These are phyloP conservation scores for Peromyscus nudipes DNA, from an alignment of 2,797 vertebrate genomes.

Conservation along the genomic window DNA sequence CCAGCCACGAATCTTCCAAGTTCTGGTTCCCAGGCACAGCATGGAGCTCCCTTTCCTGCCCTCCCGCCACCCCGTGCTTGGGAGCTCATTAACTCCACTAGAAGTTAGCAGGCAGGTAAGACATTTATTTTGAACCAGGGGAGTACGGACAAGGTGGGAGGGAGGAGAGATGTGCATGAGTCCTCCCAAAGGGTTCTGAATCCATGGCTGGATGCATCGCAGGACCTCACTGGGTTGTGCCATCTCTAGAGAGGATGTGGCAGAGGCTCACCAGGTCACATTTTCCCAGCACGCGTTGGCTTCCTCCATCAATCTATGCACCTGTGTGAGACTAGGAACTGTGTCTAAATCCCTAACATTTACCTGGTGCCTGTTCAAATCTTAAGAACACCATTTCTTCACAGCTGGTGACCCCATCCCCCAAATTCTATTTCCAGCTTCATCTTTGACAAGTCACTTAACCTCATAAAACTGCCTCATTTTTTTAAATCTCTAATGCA, in stretches of 20 bases:
- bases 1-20: neutral
- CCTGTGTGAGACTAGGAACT: neutral
- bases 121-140: conserved; percentile 58
- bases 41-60: neutral
- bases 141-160: too few relatives aligned
- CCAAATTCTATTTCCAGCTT: conserved; percentile 12
- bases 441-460: neutral
- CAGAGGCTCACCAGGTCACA: neutral
- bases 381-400: neutral
- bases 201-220: neutral
- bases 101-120: neutral
- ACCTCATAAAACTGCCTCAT: neutral
- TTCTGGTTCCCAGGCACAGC: neutral
- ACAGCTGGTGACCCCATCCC: neutral
- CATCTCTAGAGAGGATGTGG: neutral
- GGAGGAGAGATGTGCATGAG: neutral
- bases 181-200: neutral
- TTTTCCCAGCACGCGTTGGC: neutral
- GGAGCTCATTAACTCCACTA: neutral
- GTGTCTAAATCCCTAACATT: neutral
- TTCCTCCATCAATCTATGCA: neutral
- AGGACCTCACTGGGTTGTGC: neutral
- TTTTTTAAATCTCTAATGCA: neutral
- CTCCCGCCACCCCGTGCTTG: fast-evolving
- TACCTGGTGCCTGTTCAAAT: neutral